These are phyloP conservation scores for Drosophila gaucha DNA, from an alignment of 2,888 invertebrate species.

Conservation along the genomic window DNA sequence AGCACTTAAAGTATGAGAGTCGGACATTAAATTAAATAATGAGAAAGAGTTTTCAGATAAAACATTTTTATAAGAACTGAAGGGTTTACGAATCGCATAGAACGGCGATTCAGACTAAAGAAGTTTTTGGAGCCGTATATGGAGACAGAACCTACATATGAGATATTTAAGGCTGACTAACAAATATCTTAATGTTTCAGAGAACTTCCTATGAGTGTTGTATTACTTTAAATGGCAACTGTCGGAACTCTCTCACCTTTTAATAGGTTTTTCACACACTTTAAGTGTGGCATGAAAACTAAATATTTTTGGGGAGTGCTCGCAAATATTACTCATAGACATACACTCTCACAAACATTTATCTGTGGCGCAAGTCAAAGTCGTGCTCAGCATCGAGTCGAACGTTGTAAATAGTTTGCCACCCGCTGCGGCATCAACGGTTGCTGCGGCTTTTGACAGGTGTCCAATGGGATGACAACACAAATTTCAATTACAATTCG, in stretches of 20 bases:
- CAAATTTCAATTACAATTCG: constrained; percentile 51
- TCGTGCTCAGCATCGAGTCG: not conserved
- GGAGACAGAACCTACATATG: not conserved
- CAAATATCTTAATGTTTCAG: not conserved
- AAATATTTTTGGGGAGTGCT: constrained; percentile 4
- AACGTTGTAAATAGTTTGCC: constrained; percentile 14
- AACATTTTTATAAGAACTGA: no score
- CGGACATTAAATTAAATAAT: no score
- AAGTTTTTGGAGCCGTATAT: no score
- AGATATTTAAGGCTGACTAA: not conserved
- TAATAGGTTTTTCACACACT: constrained; percentile 2
- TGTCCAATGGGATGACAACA: constrained; percentile 56
- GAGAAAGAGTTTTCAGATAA: no score
- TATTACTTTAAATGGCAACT: not conserved
- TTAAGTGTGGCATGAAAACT: no score
- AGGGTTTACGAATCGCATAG: not conserved
- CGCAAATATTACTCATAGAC: not conserved
- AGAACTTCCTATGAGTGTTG: not conserved
- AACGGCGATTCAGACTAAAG: not conserved
- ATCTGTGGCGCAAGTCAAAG: constrained; percentile 4
- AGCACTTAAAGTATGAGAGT: no score
- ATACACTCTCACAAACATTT: not conserved
- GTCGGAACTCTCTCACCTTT: constrained; percentile 1
- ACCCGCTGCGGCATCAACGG: constrained; percentile 35
- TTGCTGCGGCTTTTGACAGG: constrained; percentile 41